Evolutionary conservation across 2,888 invertebrate genomes (phyloP), one percentile per base, ranked within the genome.

Genomic region (Masnerella sp.): DNA sequence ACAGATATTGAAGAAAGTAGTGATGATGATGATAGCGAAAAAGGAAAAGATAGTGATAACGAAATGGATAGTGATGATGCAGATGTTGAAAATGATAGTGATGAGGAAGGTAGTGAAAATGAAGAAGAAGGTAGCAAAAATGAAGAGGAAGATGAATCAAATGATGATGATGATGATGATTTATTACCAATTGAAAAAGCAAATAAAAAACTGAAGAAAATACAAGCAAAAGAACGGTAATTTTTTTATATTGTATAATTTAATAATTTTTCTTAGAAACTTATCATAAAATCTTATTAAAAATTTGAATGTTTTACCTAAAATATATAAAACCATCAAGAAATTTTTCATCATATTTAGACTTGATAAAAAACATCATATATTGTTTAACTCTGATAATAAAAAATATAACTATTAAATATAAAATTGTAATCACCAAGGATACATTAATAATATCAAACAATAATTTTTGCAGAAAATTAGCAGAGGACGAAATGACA

Each of bases 101-200:
- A 72, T 30, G 40, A 82, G 18, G 87, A 82, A 82, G 85, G 40
- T 9, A 20, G 32, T 9, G 28, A 87, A 42, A 84, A 87, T 9
- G 40, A 34, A 36, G 90, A 90, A 67, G 88, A 90, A 32, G 86
- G 86, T 34, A 83, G 88, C 14, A 85, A 90, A 88, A 9, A 34
- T 5, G 18, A 45, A 1, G 40, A 40, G 2, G 47, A 51, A 7
- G 49, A 67, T 5, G 54, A 51, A 11, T 42, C 49, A n/a, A 30
- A 32, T 11, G 67, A 58, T 0, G 47, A 30, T 8, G 45, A 87
- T 78, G 89, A 89, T 71, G 91, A 92, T 70, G 93, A 95, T 82
- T 88, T 94, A 87, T 86, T 97, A 51, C 96, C 97, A 0, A 94
- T 97, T 84, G 97, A 97, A 88, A 95, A 93, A 83, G 92, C 93